Base-by-base conservation (phyloP, 2,888 invertebrate species). In the Thecophora atra region DNA sequence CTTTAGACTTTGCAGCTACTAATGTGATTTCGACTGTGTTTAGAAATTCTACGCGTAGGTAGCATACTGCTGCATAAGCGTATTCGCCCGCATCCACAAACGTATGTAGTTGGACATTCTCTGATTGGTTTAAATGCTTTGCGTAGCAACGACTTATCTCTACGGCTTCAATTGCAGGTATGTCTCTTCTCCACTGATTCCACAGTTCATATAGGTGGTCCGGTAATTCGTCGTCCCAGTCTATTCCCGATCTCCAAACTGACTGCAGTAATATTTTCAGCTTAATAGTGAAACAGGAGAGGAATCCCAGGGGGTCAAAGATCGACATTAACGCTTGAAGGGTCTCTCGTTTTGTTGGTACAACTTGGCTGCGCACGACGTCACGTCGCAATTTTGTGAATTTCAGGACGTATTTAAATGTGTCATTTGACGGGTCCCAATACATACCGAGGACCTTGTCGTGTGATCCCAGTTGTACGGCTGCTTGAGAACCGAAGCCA, bases 261-360 rank as follows among this genome's bases (percentile, higher is more conserved):
- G 76, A 73, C 72, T 78, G 77, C 0, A 78, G 37, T 5, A 77
- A 17, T 11, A 76, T 75, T 70, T 77, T 76, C 0, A 77, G 56
- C 0, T 72, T 71, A 3, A 72, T 73, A 1, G 73, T 76, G 51
- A 70, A 74, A 44, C 73, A 75, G 11, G 74, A 54, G 1, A 77
- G 5, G 30, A 77, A 73, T 0, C 77, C 76, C 5, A 77, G 28
- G 2, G 76, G 75, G n/a, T n/a, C n/a, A n/a, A n/a, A n/a, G n/a
- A n/a, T n/a, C n/a, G n/a, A n/a, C n/a, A n/a, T n/a, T n/a, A n/a
- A n/a, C n/a, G n/a, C n/a, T n/a, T n/a, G n/a, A n/a, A n/a, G n/a
- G n/a, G n/a, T n/a, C n/a, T n/a, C n/a, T n/a, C n/a, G n/a, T n/a
- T n/a, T n/a, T n/a, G n/a, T n/a, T n/a, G n/a, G n/a, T n/a, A n/a